Evolutionary conservation across 2,888 invertebrate species (phyloP), one percentile per base, ranked within the genome.

Genomic region (Agriopis aurantiaria): DNA sequence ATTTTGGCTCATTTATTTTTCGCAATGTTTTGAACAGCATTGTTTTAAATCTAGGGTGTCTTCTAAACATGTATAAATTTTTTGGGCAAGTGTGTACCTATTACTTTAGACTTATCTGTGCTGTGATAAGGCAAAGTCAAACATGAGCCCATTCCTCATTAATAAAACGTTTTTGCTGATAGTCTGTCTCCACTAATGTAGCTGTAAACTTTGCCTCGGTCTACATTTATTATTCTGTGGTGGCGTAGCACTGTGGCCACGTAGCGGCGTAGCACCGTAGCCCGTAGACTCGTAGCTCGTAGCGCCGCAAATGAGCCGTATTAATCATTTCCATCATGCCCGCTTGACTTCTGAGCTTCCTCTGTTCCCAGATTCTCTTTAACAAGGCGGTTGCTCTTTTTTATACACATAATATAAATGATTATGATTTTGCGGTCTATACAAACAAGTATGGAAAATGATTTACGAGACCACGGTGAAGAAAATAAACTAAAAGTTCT

Each of bases 301-400:
- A 62, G 88, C 85, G 85, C 91, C 92, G 86, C 91, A 93, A 93
- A 93, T 93, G 93, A 93, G 92, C 89, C 85, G 87, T 91, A 93
- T 93, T 93, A 93, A 93, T 93, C 93, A 93, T 93, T 87, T 84
- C 83, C 91, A 91, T 92, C 90, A 92, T 85, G 87, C 87, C 88
- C 88, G 85, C 89, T 86, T 87, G 92, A 92, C 91, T 91, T 90
- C 87, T 89, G 86, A 86, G 88, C 90, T 90, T 91, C 88, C 88
- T 88, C 85, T 86, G 85, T 84, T 84, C 73, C 83, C 87, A 88
- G 91, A 91, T 92, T 91, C 84, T 83, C 84, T 84, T 85, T 89
- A 88, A 88, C 87, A 88, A 86, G 84, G 80, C 83, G 65, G 69
- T 51, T 77, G 80, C 74, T 79, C 84, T 82, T 86, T 83, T 51